Percentiles rank a stretch among this genome's conserved stretches.
phyloP scores from a whole-genome alignment of 2,113 vertebrate species.

The Tiliqua scincoides region DNA sequence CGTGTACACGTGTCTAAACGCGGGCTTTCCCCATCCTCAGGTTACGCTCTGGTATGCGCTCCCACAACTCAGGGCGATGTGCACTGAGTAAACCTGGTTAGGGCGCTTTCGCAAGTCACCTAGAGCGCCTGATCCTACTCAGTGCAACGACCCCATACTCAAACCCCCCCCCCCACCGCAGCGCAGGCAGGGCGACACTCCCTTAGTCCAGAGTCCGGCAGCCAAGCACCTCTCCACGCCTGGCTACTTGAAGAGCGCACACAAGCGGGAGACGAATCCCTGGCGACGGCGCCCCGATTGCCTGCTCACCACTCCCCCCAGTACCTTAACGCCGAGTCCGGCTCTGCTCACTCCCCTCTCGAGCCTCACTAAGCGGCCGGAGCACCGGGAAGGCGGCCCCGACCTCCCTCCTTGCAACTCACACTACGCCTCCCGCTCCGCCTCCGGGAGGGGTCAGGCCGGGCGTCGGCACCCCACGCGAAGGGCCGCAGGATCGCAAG shows the following conservation, averaged over 20 bases:
- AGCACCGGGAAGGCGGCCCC: neutral
- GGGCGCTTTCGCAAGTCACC: neutral
- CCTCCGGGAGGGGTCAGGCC: neutral
- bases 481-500: too few species aligned
- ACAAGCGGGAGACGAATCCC: neutral
- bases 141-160: too few species aligned
- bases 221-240: neutral
- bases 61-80: neutral
- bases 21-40: neutral
- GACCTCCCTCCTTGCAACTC: neutral
- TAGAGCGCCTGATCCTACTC: neutral
- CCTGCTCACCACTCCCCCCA: neutral
- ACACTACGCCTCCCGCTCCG: neutral
- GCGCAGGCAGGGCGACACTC: neutral
- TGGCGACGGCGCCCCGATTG: too few species aligned
- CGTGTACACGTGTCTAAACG: too few species aligned
- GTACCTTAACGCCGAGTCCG: neutral
- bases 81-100: neutral
- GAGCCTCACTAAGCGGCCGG: neutral
- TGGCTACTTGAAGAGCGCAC: neutral
- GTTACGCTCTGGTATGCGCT: neutral
- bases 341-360: neutral
- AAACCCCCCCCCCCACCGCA: neutral
- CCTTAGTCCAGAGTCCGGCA: too few species aligned
- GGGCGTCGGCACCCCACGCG: neutral